Evolutionary conservation across 2,888 invertebrate species (phyloP), one percentile per base, ranked within the genome.

Genomic region (Cantharis nigra): DNA sequence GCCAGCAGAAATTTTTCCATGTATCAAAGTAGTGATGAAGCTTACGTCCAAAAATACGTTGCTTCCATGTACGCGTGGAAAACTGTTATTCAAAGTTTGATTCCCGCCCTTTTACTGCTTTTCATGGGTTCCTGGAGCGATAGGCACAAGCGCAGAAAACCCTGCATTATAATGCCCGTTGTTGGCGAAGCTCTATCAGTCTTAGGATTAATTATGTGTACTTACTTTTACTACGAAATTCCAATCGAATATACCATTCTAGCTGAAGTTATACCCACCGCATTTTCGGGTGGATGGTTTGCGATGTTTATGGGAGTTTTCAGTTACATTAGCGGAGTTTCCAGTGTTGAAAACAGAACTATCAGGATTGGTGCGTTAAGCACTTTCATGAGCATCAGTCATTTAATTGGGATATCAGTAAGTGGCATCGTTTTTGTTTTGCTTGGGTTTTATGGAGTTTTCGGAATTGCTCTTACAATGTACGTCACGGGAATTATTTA

Each of bases 1-100:
- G 91, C 94, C 0, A 89, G 90, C 67, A 90, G 95, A 83, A 92
- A 95, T 82, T 93, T 93, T 28, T 91, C 91, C 3, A 90, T 89
- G 77, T 92, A 92, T 83, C 90, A 93, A 85, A 92, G 92, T 83
- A 85, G 89, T 0, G 89, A 90, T 5, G 91, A 93, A 76, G 78
- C 81, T 20, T 67, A 65, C 14, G 85, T 85, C 1, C 86, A 86
- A 76, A 83, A 79, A 69, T 72, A 85, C 10, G 84, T 85, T 7
- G 81, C 85, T 0, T 80, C 82, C 9, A 91, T 91, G 89, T 89
- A 90, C 76, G 89, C 89, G 14, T 91, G 91, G 90, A 91, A 91
- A 82, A 90, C 90, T 28, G 85, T 91, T 1, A 84, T 92, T 0
- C 86, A 91, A 70, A 91, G 91, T 33, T 87, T 90, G 0, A 85